Evolutionary conservation across 2,888 invertebrate genomes (phyloP), one percentile per base, ranked within the genome.

Genomic region (Brenthis daphne): DNA sequence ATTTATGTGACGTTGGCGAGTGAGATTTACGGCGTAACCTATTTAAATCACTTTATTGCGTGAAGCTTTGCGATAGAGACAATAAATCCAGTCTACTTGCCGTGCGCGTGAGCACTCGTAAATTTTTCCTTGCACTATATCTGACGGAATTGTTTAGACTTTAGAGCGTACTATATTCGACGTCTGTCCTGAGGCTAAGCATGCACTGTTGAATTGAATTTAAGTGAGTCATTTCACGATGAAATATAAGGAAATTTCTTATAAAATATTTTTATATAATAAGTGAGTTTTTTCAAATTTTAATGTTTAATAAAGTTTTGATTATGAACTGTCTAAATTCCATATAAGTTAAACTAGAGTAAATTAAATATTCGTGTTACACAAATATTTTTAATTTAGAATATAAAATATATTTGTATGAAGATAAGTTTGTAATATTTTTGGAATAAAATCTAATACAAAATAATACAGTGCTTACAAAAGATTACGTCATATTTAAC

Each of bases 31-130:
- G 76, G 73, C 68, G 77, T 76, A 77, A 77, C 77, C 80, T 80
- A 80, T 84, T 83, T 82, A 81, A 85, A 83, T 81, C 81, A 84
- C 80, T 86, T 85, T 83, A 83, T 79, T 77, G 79, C 80, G 77
- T 74, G 74, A 75, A 78, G 77, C 76, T 68, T 68, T 67, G 72
- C 78, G 84, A 82, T 85, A 83, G 76, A 74, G 77, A 79, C 83
- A 79, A 88, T 88, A 89, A 89, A 89, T 89, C 81, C 75, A 68
- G 71, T 69, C 56, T 54, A 71, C 72, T 76, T 74, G 72, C 79
- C 77, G 78, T 79, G 80, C 76, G 77, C 83, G 80, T 82, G 80
- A 81, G 77, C 77, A 79, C 81, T 80, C 82, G 84, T 90, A 88
- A 87, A 89, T 89, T 89, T 85, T 71, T 80, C 81, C 79, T 83